Evolutionary conservation across 2,888 invertebrate genomes (phyloP).

Genomic region (Villa cingulata): DNA sequence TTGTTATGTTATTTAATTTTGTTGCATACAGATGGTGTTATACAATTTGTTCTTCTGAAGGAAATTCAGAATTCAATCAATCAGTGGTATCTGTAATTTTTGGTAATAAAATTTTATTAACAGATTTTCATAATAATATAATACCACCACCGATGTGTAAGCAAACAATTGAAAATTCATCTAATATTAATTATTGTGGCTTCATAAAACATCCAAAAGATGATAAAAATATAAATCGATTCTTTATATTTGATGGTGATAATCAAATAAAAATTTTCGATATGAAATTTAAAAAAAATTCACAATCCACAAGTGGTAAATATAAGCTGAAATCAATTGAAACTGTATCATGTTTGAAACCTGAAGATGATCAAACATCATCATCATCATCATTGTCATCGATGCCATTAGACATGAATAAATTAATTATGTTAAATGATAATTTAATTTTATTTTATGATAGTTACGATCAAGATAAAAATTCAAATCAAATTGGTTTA

Average conservation of each 20-base stretch:
- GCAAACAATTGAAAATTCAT: conserved; percentile 41
- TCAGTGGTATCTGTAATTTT: conserved; percentile 62
- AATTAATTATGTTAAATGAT: conserved; percentile 43
- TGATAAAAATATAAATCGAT: conserved; percentile 31
- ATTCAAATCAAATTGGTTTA: neutral
- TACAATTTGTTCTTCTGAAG: neutral
- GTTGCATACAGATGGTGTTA: neutral
- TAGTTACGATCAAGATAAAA: neutral
- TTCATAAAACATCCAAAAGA: conserved; percentile 38
- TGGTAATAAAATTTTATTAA: conserved; percentile 54
- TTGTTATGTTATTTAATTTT: neutral
- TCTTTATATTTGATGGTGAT: conserved; percentile 22
- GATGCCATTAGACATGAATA: conserved; percentile 35
- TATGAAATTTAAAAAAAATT: conserved; percentile 1
- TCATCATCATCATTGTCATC: neutral
- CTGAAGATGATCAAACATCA: conserved; percentile 20
- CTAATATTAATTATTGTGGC: conserved; percentile 44
- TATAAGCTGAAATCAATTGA: neutral
- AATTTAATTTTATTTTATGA: conserved; percentile 35
- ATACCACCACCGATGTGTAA: conserved; percentile 77
- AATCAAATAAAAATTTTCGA: conserved; percentile 19
- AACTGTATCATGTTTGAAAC: neutral
- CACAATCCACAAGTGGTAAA: too few species aligned
- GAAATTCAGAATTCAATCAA: conserved; percentile 36
- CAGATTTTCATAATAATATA: conserved; percentile 56